Base-by-base conservation (phyloP, 1,140 invertebrate genomes). In the Alviniconcha marisindica region DNA sequence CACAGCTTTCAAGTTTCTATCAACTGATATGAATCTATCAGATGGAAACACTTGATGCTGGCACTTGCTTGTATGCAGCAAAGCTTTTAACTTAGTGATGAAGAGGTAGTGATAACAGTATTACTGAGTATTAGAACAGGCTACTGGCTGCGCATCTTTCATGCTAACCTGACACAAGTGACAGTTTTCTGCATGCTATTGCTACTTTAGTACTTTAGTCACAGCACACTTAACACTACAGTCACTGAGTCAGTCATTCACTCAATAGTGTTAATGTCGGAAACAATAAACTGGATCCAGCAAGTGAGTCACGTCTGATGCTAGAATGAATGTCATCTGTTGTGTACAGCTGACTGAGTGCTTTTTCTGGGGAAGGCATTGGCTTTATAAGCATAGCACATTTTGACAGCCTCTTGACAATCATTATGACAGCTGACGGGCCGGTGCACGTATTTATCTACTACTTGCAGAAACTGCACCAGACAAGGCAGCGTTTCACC, bases 351-450 rank as follows among this genome's bases (percentile, higher is more conserved):
- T 48, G 80, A 60, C 71, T 74, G 85, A 84, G 84, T 86, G 82
- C 89, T 91, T 33, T 82, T 76, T 24, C 73, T 48, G 18, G 78
- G 78, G n/a, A 66, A 80, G 21, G 78, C 78, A 60, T 80, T 80
- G 18, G 56, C 89, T 77, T 89, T 86, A 24, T 89, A 85, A 56
- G 88, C 91, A 60, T 90, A 95, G 85, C 96, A 97, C 63, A 96
- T 94, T 89, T 96, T 95, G 18, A 96, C 93, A 33, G 96, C 95
- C 93, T 97, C 96, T 85, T 97, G 96, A 88, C 96, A 97, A 63
- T 96, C 93, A 91, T 96, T 96, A 91, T 96, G 97, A 87, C 97
- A 96, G 89, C 94, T 95, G 86, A 96, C 97, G 0, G 97, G 97
- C 15, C 96, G 95, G 21, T 95, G 94, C 24, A 97, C 89, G 14